These are phyloP conservation scores for Siniperca undulata DNA, from an alignment of 2,797 vertebrate species.

Conservation along the genomic window DNA sequence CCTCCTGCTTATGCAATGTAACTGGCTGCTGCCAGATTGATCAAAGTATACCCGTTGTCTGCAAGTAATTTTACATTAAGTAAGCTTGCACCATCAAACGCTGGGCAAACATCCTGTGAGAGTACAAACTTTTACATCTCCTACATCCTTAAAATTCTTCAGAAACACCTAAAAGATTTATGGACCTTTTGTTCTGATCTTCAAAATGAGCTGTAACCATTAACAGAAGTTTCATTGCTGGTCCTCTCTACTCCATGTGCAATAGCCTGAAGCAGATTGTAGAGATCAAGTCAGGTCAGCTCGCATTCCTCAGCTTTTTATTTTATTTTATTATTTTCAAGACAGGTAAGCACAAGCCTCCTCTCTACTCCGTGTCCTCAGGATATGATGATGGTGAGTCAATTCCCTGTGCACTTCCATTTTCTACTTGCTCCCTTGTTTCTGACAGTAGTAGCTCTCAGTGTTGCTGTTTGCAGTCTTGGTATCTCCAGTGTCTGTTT, in stretches of 20 bases:
- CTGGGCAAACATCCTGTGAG: conserved; percentile 11
- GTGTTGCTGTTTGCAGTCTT: conserved; percentile 1
- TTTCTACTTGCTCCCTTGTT: conserved; percentile 20
- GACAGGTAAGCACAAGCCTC: conserved; percentile 47
- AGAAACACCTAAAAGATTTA: conserved; percentile 41
- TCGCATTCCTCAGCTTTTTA: conserved; percentile 34
- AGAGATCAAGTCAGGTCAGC: conserved; percentile 59
- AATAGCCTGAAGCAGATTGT: conserved; percentile 58
- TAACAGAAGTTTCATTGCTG: conserved; percentile 19
- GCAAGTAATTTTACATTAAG: too few relatives aligned
- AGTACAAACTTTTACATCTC: conserved; percentile 28
- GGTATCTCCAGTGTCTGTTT: neutral
- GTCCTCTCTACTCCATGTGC: conserved; percentile 31
- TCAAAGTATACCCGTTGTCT: too few relatives aligned
- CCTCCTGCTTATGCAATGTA: too few relatives aligned
- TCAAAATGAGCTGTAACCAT: conserved; percentile 42
- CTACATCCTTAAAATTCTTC: conserved; percentile 24
- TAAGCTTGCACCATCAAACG: conserved; percentile 26
- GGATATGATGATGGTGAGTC: conserved; percentile 51
- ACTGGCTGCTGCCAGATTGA: too few relatives aligned
- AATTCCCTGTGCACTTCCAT: conserved; percentile 33
- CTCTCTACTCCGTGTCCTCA: conserved; percentile 19
- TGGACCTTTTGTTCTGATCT: conserved; percentile 34
- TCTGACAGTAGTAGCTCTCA: conserved; percentile 24
- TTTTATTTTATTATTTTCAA: conserved; percentile 71